Evolutionary conservation across 1,140 invertebrate genomes (phyloP).

Genomic region (Piezodorus guildinii): DNA sequence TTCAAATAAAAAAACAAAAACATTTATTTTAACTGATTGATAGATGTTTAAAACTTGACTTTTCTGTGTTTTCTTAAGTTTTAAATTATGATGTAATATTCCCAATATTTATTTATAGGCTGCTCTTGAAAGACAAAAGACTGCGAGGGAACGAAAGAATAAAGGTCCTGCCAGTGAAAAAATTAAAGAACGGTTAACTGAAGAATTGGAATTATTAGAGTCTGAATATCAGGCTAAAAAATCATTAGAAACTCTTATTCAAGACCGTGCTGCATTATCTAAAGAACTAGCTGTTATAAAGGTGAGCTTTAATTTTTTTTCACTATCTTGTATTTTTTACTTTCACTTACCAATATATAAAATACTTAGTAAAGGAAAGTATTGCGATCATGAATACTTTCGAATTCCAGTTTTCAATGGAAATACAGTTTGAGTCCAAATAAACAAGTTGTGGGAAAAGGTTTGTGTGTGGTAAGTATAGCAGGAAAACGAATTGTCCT

Average conservation of each 20-base stretch:
- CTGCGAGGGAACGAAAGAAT: constrained; percentile 34
- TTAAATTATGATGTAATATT: not conserved
- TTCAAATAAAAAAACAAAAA: not conserved
- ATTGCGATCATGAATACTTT: not conserved
- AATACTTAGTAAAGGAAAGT: too few species aligned
- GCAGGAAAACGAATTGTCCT: too few species aligned
- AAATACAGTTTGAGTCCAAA: too few species aligned
- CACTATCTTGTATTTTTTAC: too few species aligned
- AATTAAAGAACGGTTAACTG: constrained; percentile 44
- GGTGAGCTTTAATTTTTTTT: not conserved
- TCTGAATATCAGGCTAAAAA: constrained; percentile 62
- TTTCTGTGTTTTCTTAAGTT: not conserved
- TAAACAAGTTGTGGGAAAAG: too few species aligned
- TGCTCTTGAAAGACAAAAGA: constrained; percentile 39
- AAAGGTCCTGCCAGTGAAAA: constrained; percentile 35
- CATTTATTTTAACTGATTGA: not conserved
- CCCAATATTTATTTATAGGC: constrained; percentile 33
- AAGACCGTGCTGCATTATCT: constrained; percentile 48
- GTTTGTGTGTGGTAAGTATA: too few species aligned
- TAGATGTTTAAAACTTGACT: too few species aligned
- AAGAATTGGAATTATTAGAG: constrained; percentile 63
- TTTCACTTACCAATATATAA: too few species aligned
- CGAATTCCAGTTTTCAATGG: too few species aligned
- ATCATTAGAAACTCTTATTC: constrained; percentile 58
- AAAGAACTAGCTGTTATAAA: constrained; percentile 34